phyloP scores from a whole-genome alignment of 2,888 invertebrate genomes.

The Reticulitermes lucifugus region DNA sequence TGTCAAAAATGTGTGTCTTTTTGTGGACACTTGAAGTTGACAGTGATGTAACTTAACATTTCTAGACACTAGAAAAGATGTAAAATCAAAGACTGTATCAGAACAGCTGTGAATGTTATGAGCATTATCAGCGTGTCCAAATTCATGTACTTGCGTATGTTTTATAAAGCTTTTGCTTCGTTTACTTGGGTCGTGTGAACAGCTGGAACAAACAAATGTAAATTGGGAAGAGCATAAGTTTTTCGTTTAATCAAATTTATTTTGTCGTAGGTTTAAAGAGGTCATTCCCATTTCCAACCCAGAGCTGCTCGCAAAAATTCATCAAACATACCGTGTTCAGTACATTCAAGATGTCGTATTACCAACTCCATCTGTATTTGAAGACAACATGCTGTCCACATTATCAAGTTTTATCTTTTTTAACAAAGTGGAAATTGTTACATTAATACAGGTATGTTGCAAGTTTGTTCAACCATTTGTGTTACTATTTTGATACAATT shows the following conservation, averaged over 20 bases:
- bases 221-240: background rate
- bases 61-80: too few species aligned
- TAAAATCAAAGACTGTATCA: too few species aligned
- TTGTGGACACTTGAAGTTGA: too few species aligned
- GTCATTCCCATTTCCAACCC: constrained; percentile 95
- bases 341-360: constrained; percentile 99
- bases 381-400: constrained; percentile 98
- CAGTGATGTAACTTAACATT: too few species aligned
- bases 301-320: constrained; percentile 97
- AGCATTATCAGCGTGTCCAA: too few species aligned
- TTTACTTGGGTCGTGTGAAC: background rate
- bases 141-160: too few species aligned
- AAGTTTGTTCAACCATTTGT: background rate
- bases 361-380: constrained; percentile 98
- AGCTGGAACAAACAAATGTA: background rate
- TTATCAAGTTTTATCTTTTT: constrained; percentile 99
- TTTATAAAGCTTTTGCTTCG: background rate
- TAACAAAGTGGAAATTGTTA: constrained; percentile 99
- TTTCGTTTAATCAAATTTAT: background rate
- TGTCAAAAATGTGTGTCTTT: too few species aligned
- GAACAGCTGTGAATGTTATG: too few species aligned
- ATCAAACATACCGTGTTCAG: constrained; percentile 99
- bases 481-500: background rate
- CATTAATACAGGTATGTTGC: constrained; percentile 78
- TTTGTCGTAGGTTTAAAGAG: constrained; percentile 77